Evolutionary conservation across 1,140 invertebrate genomes (phyloP).

Genomic region (Drosophila lacteicornis): DNA sequence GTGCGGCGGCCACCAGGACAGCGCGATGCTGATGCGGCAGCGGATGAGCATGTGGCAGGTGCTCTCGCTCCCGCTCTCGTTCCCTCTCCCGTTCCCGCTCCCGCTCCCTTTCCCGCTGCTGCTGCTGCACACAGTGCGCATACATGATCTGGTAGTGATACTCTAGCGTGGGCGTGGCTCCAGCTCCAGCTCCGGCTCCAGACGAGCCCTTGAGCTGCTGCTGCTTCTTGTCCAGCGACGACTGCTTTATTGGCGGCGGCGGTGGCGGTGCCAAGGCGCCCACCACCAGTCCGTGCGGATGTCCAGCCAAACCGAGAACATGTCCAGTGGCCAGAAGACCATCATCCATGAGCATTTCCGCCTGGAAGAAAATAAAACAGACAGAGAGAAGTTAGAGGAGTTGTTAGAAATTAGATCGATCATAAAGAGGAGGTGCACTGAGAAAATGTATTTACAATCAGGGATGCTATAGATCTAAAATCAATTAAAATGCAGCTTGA

Average conservation of each 20-base stretch:
- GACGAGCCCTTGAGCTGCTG: conserved; percentile 39
- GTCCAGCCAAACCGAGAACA: conserved; percentile 33
- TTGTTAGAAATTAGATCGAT: conserved; percentile 54
- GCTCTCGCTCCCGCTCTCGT: conserved; percentile 46
- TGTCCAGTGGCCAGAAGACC: conserved; percentile 17
- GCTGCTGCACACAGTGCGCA: conserved; percentile 77
- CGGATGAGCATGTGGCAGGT: conserved; percentile 26
- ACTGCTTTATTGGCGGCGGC: conserved; percentile 75
- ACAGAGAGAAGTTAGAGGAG: not conserved
- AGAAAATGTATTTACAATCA: not conserved
- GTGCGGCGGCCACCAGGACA: conserved; percentile 64
- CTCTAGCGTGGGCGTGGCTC: conserved; percentile 37
- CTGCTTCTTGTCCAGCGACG: conserved; percentile 85
- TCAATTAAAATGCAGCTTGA: too few species aligned
- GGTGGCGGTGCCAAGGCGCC: conserved; percentile 53
- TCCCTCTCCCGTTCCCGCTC: conserved; percentile 54
- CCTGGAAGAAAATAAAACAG: conserved; percentile 44
- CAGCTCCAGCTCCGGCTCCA: not conserved
- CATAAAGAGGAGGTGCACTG: conserved; percentile 17
- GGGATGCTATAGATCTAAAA: too few species aligned
- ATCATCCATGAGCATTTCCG: conserved; percentile 74
- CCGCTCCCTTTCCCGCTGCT: conserved; percentile 49
- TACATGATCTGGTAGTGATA: conserved; percentile 78
- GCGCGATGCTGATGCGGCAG: conserved; percentile 40
- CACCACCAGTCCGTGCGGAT: conserved; percentile 46